Evolutionary conservation across 2,113 vertebrate genomes (phyloP).

Genomic region (Odocoileus hemionus): DNA sequence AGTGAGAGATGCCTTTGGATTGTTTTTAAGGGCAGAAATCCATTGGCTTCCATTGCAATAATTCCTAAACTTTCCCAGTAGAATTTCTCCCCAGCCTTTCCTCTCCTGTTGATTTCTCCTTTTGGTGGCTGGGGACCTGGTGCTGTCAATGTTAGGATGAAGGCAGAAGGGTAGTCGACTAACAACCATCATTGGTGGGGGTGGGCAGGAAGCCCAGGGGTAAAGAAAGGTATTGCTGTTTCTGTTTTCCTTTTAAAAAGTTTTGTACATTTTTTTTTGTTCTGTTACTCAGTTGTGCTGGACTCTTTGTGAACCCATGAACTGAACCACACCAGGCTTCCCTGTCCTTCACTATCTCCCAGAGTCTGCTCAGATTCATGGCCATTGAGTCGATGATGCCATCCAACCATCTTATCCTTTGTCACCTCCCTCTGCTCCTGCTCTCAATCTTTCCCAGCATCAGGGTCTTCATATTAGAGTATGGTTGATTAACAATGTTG

Average conservation of each 20-base stretch:
- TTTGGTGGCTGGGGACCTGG: not conserved
- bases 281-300: not conserved
- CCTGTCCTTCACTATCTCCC: not conserved
- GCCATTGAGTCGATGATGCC: not conserved
- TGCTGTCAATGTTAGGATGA: too few relatives aligned
- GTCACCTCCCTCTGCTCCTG: not conserved
- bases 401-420: not conserved
- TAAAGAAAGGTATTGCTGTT: not conserved
- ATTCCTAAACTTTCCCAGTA: not conserved
- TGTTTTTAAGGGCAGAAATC: not conserved
- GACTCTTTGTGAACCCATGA: not conserved
- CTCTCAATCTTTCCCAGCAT: not conserved
- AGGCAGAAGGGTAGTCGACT: not conserved
- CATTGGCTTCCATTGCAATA: not conserved
- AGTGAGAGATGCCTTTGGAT: not conserved
- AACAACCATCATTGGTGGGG: not conserved
- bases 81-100: not conserved
- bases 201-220: not conserved
- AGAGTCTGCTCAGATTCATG: not conserved
- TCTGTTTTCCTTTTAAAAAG: not conserved
- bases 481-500: not conserved
- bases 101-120: not conserved
- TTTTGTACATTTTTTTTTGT: not conserved
- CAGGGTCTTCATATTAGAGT: not conserved
- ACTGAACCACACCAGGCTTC: not conserved